Base-by-base conservation (phyloP, 2,797 vertebrate genomes). In the Etheostoma perlongum region DNA sequence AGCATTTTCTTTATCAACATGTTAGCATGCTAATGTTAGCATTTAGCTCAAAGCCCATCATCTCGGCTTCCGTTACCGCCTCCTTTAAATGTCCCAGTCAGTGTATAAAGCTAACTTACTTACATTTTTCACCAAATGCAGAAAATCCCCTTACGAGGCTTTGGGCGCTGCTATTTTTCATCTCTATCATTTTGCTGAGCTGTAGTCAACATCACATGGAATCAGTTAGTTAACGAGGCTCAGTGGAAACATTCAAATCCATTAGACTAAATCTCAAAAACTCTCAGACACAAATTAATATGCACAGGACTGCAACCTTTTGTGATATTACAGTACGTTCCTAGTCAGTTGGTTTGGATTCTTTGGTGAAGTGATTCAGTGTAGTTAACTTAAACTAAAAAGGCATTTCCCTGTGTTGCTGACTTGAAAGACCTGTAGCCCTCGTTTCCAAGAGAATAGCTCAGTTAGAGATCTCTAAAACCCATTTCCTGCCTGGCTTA, bases 401-500 rank as follows among this genome's bases (percentile, higher is more conserved):
- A 79, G 76, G 57, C 66, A 48, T 72, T 84, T 85, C 67, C 53
- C 60, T 70, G 27, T 80, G 72, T 70, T n/a, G 60, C 78, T 80
- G 79, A 82, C 85, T 72, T 23, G 49, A 55, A 80, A 85, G 84
- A 90, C 76, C 79, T 82, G 83, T 88, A 72, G 74, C 77, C 82
- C 73, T 65, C 55, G 13, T 76, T 85, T 88, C 82, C 74, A 84
- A 73, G 53, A 88, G 84, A 76, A 68, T 25, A 64, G 85, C 84
- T 79, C 81, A 72, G 75, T 66, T 63, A 85, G 84, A 85, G 79
- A 88, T 84, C 82, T 91, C 73, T 72, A 79, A 89, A 92, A 89
- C 71, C 86, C 87, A 90, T 88, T 91, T 92, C 89, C 90, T 91
- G 88, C 78, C 84, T 82, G 89, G 88, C 86, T 88, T 81, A 80